Evolutionary conservation across 2,888 invertebrate species (phyloP).

Genomic region (Plebejus melissa): DNA sequence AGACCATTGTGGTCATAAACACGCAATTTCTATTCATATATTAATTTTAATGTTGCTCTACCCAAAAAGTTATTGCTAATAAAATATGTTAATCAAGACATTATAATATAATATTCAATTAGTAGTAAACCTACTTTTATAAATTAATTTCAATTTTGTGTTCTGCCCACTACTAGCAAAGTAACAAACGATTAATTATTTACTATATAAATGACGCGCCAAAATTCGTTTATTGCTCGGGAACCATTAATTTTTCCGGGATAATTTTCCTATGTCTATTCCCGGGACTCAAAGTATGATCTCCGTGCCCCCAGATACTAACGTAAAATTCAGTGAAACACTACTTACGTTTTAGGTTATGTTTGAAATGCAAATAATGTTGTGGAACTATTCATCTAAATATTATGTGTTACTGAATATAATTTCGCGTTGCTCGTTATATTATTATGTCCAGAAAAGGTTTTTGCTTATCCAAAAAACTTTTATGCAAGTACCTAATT

Average conservation of each 20-base stretch:
- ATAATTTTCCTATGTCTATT: too few relatives aligned
- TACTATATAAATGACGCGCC: too few relatives aligned
- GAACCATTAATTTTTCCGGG: too few relatives aligned
- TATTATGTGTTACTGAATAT: not conserved
- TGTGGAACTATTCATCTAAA: not conserved
- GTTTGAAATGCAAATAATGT: not conserved
- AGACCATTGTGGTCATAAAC: not conserved
- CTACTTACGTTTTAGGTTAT: not conserved
- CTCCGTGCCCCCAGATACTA: too few relatives aligned
- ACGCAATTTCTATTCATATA: not conserved
- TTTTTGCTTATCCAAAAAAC: not conserved
- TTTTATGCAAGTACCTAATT: not conserved
- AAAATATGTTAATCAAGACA: not conserved
- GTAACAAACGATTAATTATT: not conserved
- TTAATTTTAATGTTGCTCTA: not conserved
- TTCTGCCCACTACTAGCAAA: not conserved
- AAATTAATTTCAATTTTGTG: not conserved
- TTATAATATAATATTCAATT: not conserved
- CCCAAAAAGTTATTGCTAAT: not conserved
- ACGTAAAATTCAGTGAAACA: not conserved
- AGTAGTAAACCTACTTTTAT: slow-evolving; percentile 9
- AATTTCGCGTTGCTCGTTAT: not conserved
- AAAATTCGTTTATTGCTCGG: too few relatives aligned
- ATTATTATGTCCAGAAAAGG: not conserved
- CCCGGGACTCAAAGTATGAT: too few relatives aligned